These are phyloP conservation scores for Eudyptes chrysolophus DNA, from an alignment of 2,113 vertebrate species.

Conservation along the genomic window DNA sequence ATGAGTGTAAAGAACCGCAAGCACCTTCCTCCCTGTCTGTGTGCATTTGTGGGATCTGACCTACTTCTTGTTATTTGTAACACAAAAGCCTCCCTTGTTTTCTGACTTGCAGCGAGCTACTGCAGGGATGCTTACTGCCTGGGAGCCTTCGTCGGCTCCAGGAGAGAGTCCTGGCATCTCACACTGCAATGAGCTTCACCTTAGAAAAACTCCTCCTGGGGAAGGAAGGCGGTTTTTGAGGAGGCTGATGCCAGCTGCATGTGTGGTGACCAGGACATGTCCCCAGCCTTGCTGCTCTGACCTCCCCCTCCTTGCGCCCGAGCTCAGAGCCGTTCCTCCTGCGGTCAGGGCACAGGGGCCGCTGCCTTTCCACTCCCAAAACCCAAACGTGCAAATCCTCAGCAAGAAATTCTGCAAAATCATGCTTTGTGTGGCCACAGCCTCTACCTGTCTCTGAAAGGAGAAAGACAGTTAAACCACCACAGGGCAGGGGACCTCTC, in stretches of 20 bases:
- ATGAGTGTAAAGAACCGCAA: background rate
- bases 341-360: rapidly evolving
- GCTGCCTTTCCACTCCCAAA: background rate
- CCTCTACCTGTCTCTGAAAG: background rate
- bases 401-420: background rate
- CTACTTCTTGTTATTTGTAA: constrained; percentile 21
- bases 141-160: background rate
- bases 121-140: background rate
- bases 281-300: background rate
- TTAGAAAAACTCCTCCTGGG: background rate
- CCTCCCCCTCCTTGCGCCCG: rapidly evolving
- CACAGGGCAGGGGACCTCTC: background rate
- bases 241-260: background rate
- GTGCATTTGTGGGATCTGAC: constrained; percentile 56
- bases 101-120: background rate
- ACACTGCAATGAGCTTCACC: background rate
- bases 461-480: background rate
- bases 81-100: constrained; percentile 10
- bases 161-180: background rate
- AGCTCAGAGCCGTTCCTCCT: background rate
- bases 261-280: rapidly evolving
- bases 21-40: background rate
- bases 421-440: background rate
- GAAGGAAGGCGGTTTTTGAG: background rate
- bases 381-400: background rate